Evolutionary conservation across 2,797 vertebrate species (phyloP), one percentile per base, ranked within the genome.

Genomic region (Podarcis siculus): DNA sequence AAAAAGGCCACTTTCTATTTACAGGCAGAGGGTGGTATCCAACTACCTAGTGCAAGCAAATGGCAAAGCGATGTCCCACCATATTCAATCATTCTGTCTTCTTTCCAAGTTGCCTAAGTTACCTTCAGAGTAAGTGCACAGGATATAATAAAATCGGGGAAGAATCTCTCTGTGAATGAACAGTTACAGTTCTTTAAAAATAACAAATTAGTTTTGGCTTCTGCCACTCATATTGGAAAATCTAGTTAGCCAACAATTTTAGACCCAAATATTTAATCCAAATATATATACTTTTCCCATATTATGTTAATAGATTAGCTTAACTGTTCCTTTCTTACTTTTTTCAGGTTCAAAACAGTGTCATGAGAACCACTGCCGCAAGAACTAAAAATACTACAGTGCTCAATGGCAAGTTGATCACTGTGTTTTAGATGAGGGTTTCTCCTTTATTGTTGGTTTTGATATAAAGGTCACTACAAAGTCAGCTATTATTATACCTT

Each of bases 331-430:
- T 77, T 79, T 7, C 90, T 75, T 23, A 25, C 19, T 35, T 69
- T 79, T 7, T 91, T 75, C 89, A 71, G 89, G 75, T 75, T 89
- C 90, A 85, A 93, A 95, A 95, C 95, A 92, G 21, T 67, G 83
- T 85, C 69, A 83, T 84, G 27, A 83, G 95, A 96, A 90, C 76
- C 89, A 90, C 80, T 66, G 72, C 85, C 90, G 89, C 83, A 91
- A 94, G 87, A 92, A 90, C 91, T 91, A 92, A 94, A 96, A 95
- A 92, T 93, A 93, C 35, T 30, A 25, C 45, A 58, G 83, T 69
- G 86, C 92, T 94, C 87, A 17, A 90, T 0, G 91, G 67, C 45
- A 75, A 90, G 79, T 84, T 37, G 3, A 92, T 93, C 64, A 84
- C 80, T 87, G 73, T 91, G 42, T 94, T 94, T 94, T 88, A 94